Evolutionary conservation across 2,888 invertebrate genomes (phyloP), one percentile per base, ranked within the genome.

Genomic region (Eristalis arbustorum): DNA sequence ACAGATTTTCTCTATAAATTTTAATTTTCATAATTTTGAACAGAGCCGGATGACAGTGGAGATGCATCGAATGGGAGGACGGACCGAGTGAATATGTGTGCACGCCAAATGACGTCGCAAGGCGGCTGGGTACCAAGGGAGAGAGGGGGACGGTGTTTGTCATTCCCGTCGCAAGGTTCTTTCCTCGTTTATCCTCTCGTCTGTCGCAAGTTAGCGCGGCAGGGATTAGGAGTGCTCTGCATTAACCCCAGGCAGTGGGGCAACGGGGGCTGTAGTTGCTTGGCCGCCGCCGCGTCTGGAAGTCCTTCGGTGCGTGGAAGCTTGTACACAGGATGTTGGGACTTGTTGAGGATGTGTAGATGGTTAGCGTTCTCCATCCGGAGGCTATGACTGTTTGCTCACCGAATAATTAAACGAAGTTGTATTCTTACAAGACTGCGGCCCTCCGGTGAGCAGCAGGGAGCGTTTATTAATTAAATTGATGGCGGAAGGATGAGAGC

Each of bases 1-100:
- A 8, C 49, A 64, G 72, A 81, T 85, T 85, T 81, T 77, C 77
- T 74, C 42, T 78, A 82, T 74, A 85, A 82, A 82, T 77, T 73
- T 85, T 81, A 81, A 85, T 85, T 85, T 82, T 78, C 73, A 85
- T 78, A 81, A 85, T 82, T 68, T 42, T 68, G 31, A 40, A 37
- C 66, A 61, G 56, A 31, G 10, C 61, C 14, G 67, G 40, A 64
- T 40, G 34, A 56, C 42, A 57, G 77, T 87, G 57, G 10, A 23
- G 57, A 59, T 28, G 68, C 61, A 11, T 18, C n/a, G 68, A 80
- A 34, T 11, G 69, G 42, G 61, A 61, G 25, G 67, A 76, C 22
- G 1, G 59, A 76, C 22, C 14, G 13, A 75, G 82, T 68, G 77
- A 84, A 78, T 89, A 88, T 49, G 67, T 49, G 28, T 4, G 25